Evolutionary conservation across 2,113 vertebrate genomes (phyloP).

Genomic region (Aramus guarauna): DNA sequence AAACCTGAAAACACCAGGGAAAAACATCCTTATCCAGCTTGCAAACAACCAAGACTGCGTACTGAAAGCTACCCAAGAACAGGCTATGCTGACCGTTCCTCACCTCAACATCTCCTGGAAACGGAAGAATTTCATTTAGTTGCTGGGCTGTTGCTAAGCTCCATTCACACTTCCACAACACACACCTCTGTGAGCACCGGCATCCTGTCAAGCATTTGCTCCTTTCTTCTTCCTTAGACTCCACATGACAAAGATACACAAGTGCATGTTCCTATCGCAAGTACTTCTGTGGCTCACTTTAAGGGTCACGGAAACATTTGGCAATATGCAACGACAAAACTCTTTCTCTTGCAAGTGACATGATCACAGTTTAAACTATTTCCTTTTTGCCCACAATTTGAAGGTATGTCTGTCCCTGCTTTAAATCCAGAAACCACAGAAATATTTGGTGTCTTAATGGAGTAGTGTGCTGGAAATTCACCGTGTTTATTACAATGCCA

Average conservation of each 20-base stretch:
- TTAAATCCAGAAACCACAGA: background rate
- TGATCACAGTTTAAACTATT: background rate
- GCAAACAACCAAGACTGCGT: background rate
- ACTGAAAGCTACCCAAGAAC: background rate
- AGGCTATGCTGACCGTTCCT: background rate
- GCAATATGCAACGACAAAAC: background rate
- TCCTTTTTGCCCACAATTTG: background rate
- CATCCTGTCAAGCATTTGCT: background rate
- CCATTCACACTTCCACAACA: background rate
- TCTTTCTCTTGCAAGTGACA: background rate
- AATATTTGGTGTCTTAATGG: background rate
- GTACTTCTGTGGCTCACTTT: background rate
- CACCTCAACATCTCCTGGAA: background rate
- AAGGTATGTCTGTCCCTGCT: background rate
- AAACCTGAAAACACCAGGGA: background rate
- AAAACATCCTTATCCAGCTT: background rate
- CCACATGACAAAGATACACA: background rate
- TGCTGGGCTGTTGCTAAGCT: background rate
- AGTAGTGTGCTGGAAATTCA: background rate
- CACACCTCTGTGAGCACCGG: background rate
- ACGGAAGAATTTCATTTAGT: background rate
- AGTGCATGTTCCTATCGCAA: background rate
- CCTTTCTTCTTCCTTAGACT: background rate
- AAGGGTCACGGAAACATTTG: rapidly evolving
- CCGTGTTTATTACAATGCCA: background rate